Base-by-base conservation (phyloP, 2,888 invertebrate species). In the Eurytoma californica region DNA sequence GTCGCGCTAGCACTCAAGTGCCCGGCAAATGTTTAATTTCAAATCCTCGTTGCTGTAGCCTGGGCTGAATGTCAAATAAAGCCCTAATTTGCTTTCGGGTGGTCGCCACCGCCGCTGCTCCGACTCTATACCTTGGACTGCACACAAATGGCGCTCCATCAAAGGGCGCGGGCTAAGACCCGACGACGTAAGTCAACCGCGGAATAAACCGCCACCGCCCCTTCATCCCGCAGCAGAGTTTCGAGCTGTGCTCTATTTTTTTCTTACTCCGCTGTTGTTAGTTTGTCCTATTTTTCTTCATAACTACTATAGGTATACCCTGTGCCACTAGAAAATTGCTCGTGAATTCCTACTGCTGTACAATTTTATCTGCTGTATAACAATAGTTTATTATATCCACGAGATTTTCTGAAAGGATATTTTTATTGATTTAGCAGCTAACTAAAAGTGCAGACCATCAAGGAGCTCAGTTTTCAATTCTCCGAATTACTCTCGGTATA, bases 1-100 rank as follows among this genome's bases (percentile, higher is more conserved):
- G 57, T 70, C 57, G 68, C n/a, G 16, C 63, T 20, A 14, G 7
- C 49, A 0, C 28, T 63, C 53, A 49, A 70, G 58, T 72, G 47
- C 49, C 57, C 58, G 13, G 70, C 58, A 65, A 77, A 77, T 77
- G 77, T 72, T 70, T 77, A 77, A 77, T 72, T 77, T 70, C 70
- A 57, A 65, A 70, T 77, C 57, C 51, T 55, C 53, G 63, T 20
- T n/a, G 24, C 30, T 13, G 20, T 18, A 53, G 20, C 3, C 65
- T 5, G 39, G 57, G 49, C 57, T 72, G 58, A 65, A 66, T 72
- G 66, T 72, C 66, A 72, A 77, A 67, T 60, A 72, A 60, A 77
- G 60, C 67, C 60, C 67, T 77, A 67, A 77, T 72, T 67, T 72
- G 66, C 60, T 77, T 55, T 58, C 53, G 39, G 55, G 14, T 47